These are phyloP conservation scores for Mercenaria mercenaria DNA, from an alignment of 1,140 invertebrate species.

Conservation along the genomic window DNA sequence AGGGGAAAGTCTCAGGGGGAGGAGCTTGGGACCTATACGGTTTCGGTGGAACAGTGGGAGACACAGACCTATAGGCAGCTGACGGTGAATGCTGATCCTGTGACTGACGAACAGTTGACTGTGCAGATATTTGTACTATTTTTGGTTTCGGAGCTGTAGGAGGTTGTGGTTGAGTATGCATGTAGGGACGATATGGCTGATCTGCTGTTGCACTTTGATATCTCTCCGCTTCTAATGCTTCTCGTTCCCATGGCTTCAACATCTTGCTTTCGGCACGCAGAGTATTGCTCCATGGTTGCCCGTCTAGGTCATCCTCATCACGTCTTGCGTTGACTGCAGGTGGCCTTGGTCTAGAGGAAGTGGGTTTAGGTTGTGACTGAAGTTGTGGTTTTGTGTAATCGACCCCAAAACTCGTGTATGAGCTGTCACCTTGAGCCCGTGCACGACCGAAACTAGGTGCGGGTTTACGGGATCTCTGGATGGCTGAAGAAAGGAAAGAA, in stretches of 20 bases:
- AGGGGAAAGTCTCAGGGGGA: constrained; percentile 21
- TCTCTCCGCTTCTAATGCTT: constrained; percentile 57
- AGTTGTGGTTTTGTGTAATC: constrained; percentile 73
- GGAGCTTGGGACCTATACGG: constrained; percentile 49
- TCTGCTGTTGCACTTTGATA: constrained; percentile 61
- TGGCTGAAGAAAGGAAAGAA: constrained; percentile 52
- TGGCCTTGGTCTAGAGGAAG: constrained; percentile 60
- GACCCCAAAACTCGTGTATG: constrained; percentile 71
- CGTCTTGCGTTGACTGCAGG: constrained; percentile 61
- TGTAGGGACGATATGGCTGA: constrained; percentile 64
- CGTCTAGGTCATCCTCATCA: constrained; percentile 56
- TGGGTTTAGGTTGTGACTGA: not conserved
- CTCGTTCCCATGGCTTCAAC: constrained; percentile 79
- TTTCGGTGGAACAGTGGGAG: constrained; percentile 71
- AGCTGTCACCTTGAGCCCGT: constrained; percentile 20
- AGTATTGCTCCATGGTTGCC: constrained; percentile 72
- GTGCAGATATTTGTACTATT: constrained; percentile 50
- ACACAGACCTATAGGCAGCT: constrained; percentile 59
- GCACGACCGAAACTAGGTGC: constrained; percentile 58
- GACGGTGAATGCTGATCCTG: constrained; percentile 13
- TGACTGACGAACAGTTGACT: constrained; percentile 33
- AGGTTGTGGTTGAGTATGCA: not conserved
- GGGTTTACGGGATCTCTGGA: constrained; percentile 56
- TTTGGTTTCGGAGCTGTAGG: constrained; percentile 50
- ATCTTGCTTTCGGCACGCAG: constrained; percentile 66